phyloP scores from a whole-genome alignment of 2,797 vertebrate genomes.

The Cuculus canorus region DNA sequence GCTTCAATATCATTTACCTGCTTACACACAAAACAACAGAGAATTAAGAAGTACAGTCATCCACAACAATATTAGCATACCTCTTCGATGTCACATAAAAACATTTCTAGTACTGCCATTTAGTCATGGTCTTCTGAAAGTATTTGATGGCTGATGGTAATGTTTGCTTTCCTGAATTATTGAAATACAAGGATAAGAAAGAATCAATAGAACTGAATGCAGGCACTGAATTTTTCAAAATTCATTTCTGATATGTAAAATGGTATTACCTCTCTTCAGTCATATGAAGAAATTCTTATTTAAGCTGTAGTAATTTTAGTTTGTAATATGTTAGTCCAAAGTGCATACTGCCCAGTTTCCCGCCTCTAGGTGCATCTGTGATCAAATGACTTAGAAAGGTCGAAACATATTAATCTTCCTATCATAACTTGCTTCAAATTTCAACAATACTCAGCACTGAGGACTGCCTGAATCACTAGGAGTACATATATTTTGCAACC shows the following conservation, averaged over 20 bases:
- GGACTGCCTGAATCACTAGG: not conserved
- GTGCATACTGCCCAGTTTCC: not conserved
- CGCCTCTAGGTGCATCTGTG: not conserved
- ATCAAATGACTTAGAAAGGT: not conserved
- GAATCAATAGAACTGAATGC: not conserved
- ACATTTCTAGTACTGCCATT: not conserved
- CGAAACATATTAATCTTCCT: too few relatives aligned
- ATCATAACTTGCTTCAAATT: not conserved
- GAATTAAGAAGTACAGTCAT: not conserved
- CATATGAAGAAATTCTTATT: not conserved
- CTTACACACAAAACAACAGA: not conserved
- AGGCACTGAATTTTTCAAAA: not conserved
- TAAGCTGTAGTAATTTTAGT: not conserved
- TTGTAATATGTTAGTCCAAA: not conserved
- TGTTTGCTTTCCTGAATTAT: slow-evolving; percentile 12
- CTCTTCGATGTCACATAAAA: not conserved
- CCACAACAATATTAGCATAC: not conserved
- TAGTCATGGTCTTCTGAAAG: not conserved
- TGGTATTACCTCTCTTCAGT: not conserved
- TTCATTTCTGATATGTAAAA: not conserved
- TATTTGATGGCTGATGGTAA: not conserved
- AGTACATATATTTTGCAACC: not conserved
- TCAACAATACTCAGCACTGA: not conserved
- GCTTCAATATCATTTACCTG: not conserved
- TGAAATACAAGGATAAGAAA: slow-evolving; percentile 8